Percentiles rank a stretch among this genome's conserved stretches.
phyloP scores from a whole-genome alignment of 2,113 vertebrate species.

The Cygnus buccinator region DNA sequence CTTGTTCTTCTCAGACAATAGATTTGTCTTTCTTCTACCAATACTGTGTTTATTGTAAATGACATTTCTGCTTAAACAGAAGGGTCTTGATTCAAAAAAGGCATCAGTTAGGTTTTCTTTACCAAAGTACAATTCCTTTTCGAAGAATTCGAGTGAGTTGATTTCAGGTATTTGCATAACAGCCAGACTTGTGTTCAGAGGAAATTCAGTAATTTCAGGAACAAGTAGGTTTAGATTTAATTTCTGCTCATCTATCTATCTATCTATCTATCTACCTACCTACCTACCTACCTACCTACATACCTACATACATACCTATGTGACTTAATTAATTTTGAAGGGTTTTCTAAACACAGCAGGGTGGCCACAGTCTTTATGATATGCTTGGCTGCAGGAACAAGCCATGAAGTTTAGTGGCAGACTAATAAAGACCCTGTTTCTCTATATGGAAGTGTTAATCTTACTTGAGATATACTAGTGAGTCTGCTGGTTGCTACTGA shows the following conservation, averaged over 20 bases:
- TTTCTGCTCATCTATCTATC: background rate
- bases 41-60: conserved; percentile 26
- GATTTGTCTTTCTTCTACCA: conserved; percentile 46
- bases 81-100: background rate
- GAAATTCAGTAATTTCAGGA: background rate
- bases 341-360: background rate
- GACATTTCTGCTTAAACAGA: conserved; percentile 33
- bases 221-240: background rate
- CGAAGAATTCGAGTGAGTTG: background rate
- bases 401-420: background rate
- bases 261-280: background rate
- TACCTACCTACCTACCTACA: background rate
- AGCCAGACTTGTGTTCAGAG: background rate
- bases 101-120: background rate
- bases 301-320: too few relatives aligned
- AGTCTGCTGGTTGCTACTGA: background rate
- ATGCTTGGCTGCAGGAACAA: background rate
- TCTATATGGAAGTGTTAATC: background rate
- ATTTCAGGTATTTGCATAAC: background rate
- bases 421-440: background rate
- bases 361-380: background rate
- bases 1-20: conserved; percentile 44
- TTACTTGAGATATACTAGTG: background rate
- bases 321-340: background rate
- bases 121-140: background rate